A percentile compares a stretch with the other conserved stretches of the same genome.
Conservation (phyloP, 1,140 invertebrate species). For the Drosophila navojoa region DNA sequence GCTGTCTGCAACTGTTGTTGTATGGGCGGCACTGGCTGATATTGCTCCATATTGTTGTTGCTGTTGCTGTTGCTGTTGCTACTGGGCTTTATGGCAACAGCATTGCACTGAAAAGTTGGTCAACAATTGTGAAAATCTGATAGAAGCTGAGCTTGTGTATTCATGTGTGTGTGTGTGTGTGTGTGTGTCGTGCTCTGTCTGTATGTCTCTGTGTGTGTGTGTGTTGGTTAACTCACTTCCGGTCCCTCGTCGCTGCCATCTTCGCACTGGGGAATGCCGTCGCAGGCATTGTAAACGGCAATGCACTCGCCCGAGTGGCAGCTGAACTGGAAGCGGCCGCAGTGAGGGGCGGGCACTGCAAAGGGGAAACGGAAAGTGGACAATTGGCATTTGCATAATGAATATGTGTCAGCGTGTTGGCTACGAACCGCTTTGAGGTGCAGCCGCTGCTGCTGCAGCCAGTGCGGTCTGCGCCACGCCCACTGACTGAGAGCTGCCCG, state of each 20-base stretch:
- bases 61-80: constrained; percentile 44
- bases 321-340: constrained; percentile 93
- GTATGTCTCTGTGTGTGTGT: not conserved
- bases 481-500: constrained; percentile 18
- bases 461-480: constrained; percentile 19
- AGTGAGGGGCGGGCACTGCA: constrained; percentile 82
- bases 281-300: constrained; percentile 96
- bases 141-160: not conserved
- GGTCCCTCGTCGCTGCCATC: constrained; percentile 95
- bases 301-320: constrained; percentile 96
- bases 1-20: constrained; percentile 57
- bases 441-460: constrained; percentile 5
- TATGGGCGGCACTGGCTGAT: constrained; percentile 52
- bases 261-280: constrained; percentile 96
- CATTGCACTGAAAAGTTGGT: constrained; percentile 61
- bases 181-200: not conserved
- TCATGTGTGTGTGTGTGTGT: not conserved
- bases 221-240: constrained; percentile 85
- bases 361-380: constrained; percentile 28
- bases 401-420: constrained; percentile 10
- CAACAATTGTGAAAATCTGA: constrained; percentile 30
- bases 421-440: constrained; percentile 55
- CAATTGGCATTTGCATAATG: constrained; percentile 39
- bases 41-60: constrained; percentile 50
- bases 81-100: constrained; percentile 47